phyloP scores from a whole-genome alignment of 2,797 vertebrate species.

The Phoxinus dragarum region DNA sequence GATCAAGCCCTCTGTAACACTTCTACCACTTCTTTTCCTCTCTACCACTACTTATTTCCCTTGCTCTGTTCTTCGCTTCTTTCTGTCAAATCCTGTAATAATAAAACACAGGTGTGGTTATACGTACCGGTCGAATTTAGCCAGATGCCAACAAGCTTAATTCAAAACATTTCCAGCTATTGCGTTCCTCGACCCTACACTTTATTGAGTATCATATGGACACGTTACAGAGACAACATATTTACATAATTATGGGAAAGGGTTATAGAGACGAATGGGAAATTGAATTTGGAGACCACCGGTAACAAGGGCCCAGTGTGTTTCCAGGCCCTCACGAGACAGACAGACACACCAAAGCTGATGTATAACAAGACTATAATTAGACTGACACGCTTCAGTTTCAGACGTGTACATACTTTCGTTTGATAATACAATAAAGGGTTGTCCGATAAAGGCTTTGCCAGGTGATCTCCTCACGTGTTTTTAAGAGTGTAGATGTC shows the following conservation, averaged over 20 bases:
- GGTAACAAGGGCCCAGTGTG: conserved; percentile 65
- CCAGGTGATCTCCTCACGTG: not conserved
- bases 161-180: conserved; percentile 73
- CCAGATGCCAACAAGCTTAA: conserved; percentile 68
- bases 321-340: not conserved
- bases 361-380: conserved; percentile 5
- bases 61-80: conserved; percentile 44
- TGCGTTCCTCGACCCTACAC: conserved; percentile 72
- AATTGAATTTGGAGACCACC: conserved; percentile 78
- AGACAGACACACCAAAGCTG: not conserved
- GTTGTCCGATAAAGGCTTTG: not conserved
- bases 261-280: conserved; percentile 74
- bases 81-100: conserved; percentile 64
- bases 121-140: conserved; percentile 39
- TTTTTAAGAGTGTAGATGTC: not conserved
- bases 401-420: not conserved
- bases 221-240: conserved; percentile 77
- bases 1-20: conserved; percentile 60
- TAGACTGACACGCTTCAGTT: conserved; percentile 5
- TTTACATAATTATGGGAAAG: conserved; percentile 81
- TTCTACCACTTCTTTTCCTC: conserved; percentile 53
- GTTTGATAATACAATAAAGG: conserved; percentile 16
- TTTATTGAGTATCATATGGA: conserved; percentile 76
- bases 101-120: conserved; percentile 77
- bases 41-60: conserved; percentile 46